A percentile compares a stretch with the other conserved stretches of the same genome.
phyloP scores from a whole-genome alignment of 2,113 vertebrate species.

The Prinia subflava region DNA sequence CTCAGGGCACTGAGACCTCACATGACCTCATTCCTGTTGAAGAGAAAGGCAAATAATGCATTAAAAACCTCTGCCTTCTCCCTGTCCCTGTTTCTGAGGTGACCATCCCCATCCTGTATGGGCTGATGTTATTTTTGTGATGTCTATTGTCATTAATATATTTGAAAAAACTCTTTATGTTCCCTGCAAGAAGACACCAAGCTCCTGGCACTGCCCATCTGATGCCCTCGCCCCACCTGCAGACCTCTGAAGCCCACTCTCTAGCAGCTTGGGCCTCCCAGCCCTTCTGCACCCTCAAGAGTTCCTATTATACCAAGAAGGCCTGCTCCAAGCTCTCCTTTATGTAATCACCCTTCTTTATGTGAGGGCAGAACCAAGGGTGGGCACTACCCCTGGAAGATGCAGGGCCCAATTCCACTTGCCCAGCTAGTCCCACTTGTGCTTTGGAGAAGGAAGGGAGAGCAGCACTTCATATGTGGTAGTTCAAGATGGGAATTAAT shows the following conservation, averaged over 20 bases:
- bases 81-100: too few relatives aligned
- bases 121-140: background rate
- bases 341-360: too few relatives aligned
- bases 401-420: background rate
- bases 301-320: background rate
- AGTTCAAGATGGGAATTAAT: background rate
- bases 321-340: background rate
- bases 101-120: background rate
- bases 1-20: background rate
- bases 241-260: background rate
- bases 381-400: accelerated
- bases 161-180: background rate
- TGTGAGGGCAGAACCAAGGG: accelerated
- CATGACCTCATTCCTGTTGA: background rate
- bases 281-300: background rate
- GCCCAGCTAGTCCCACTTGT: background rate
- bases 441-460: accelerated
- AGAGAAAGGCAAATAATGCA: background rate
- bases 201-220: background rate
- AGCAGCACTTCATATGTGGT: accelerated
- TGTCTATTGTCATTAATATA: background rate
- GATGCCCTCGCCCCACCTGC: background rate
- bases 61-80: background rate
- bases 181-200: background rate
- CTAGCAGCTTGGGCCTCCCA: background rate